Evolutionary conservation across 37 sponge, comb jelly and placozoan genomes (phyloP), one percentile per base, ranked within the genome.

Genomic region (Haliclona indistincta): DNA sequence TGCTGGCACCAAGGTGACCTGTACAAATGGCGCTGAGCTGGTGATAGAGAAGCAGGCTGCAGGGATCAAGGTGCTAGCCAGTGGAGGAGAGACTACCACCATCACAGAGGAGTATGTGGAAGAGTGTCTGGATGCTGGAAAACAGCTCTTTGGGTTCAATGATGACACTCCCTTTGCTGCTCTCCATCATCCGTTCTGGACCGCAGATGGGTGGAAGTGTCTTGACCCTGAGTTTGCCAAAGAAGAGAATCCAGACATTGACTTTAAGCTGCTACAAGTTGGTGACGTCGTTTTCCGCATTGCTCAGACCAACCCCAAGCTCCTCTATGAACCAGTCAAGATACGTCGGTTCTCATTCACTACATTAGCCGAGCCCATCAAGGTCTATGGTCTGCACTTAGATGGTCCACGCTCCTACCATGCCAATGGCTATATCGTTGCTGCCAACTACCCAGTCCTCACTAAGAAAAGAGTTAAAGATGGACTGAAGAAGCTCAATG

Each of bases 391-490:
- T 34, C 67, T 65, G 34, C 67, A 65, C 39, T 42, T 65, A 7
- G 67, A 65, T 65, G 67, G 67, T 13, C 39, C 67, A 38, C 67
- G 67, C 38, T 65, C 67, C 8, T 65, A 65, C 39, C 67, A 65
- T 42, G 67, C 67, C n/a, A 65, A 65, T 65, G 67, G 67, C 35
- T 65, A 65, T 33, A 22, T 35, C 7, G 67, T 65, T 35, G 40
- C 40, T 29, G 67, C 67, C 67, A 65, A 65, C 67, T 65, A 65
- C 39, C 67, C 67, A n/a, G 67, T 65, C 10, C 67, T 65, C 41
- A 65, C 67, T 10, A 65, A 65, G 67, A 65, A 65, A n/a, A 26
- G 67, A 23, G 40, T 65, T 65, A 38, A 23, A 38, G 67, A 65
- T 8, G 67, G 67, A 35, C 34, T 34, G 67, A 65, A 65, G 67